A percentile compares a stretch with the other conserved stretches of the same genome.
phyloP scores from a whole-genome alignment of 2,888 invertebrate species.

The Globia sparganii region DNA sequence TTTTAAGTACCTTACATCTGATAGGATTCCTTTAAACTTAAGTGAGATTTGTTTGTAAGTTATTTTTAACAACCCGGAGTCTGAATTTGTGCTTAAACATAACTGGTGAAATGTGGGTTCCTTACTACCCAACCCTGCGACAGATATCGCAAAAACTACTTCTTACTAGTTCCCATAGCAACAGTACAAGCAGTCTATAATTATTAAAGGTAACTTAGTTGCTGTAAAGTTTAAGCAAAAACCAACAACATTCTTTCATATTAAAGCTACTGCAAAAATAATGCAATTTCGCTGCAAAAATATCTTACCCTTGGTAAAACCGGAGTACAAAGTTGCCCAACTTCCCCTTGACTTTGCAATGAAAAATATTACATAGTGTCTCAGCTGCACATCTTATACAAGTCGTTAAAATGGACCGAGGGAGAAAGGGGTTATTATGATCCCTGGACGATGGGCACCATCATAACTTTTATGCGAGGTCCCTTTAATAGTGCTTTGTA shows the following conservation, averaged over 20 bases:
- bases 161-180: neutral
- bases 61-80: neutral
- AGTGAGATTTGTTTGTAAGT: neutral
- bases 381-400: conserved; percentile 57
- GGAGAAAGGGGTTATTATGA: conserved; percentile 55
- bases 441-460: conserved; percentile 46
- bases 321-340: conserved; percentile 39
- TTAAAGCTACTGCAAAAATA: conserved; percentile 22
- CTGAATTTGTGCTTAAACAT: neutral
- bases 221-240: neutral
- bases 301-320: conserved; percentile 24
- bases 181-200: neutral
- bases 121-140: neutral
- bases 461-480: conserved; percentile 57
- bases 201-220: neutral
- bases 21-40: too few relatives aligned
- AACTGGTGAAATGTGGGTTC: neutral
- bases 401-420: conserved; percentile 60
- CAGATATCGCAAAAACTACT: neutral
- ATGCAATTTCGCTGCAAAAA: conserved; percentile 29
- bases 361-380: conserved; percentile 56
- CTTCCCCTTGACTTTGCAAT: conserved; percentile 43
- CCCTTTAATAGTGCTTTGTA: conserved; percentile 56
- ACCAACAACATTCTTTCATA: neutral
- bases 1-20: neutral